A percentile compares a stretch with the other conserved stretches of the same genome.
phyloP scores from a whole-genome alignment of 2,797 vertebrate genomes.

The Syngnathus rostellatus region DNA sequence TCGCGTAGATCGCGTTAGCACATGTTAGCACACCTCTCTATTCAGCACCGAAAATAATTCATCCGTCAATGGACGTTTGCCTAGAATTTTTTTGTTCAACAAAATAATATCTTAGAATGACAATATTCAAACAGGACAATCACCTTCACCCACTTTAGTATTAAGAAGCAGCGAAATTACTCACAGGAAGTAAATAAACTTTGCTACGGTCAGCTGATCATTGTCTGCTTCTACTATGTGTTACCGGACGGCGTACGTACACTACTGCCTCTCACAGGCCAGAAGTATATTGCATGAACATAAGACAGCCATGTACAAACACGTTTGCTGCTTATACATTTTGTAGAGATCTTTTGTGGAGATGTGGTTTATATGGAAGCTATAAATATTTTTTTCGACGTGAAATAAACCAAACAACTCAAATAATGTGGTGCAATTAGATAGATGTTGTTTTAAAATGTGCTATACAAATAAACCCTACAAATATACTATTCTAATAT shows the following conservation, averaged over 20 bases:
- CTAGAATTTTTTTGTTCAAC: neutral
- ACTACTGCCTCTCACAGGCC: neutral
- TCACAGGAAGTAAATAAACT: slow-evolving; percentile 55
- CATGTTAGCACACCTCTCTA: neutral
- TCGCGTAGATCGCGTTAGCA: slow-evolving; percentile 23
- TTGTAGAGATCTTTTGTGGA: too few species aligned
- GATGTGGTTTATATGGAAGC: too few species aligned
- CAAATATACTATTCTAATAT: neutral
- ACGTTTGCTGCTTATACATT: too few species aligned
- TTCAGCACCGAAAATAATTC: neutral
- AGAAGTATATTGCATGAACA: neutral
- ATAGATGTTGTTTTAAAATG: too few species aligned
- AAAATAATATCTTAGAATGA: neutral
- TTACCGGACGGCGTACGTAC: too few species aligned
- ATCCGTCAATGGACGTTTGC: neutral
- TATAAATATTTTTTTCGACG: too few species aligned
- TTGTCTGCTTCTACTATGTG: neutral
- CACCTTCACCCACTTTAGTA: slow-evolving; percentile 49
- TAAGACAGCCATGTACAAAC: too few species aligned
- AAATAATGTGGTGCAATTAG: too few species aligned
- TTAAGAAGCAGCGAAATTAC: slow-evolving; percentile 22
- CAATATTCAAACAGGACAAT: neutral
- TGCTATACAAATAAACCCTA: too few species aligned
- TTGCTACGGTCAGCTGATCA: slow-evolving; percentile 5
- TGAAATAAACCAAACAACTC: too few species aligned